Conservation (phyloP, 2,888 invertebrate genomes). For the Tiphia femorata region DNA sequence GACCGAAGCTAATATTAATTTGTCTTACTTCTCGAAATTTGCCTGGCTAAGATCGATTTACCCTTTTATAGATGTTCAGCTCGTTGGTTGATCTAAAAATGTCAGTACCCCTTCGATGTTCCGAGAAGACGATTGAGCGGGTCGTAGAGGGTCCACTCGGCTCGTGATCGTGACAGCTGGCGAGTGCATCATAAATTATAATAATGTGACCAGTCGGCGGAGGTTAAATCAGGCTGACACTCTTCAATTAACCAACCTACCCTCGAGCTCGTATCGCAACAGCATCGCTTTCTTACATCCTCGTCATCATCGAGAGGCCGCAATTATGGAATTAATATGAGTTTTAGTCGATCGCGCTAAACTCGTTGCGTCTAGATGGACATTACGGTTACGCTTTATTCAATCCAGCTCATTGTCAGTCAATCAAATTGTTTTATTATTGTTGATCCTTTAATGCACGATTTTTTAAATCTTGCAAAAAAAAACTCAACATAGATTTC, state of each 20-base stretch:
- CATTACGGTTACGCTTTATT: too few species aligned
- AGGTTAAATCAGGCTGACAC: slow-evolving; percentile 58
- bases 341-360: slow-evolving; percentile 9
- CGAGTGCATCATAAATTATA: slow-evolving; percentile 49
- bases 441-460: too few species aligned
- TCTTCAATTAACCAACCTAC: slow-evolving; percentile 49
- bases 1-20: too few species aligned
- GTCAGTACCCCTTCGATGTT: neutral
- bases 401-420: too few species aligned
- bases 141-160: slow-evolving; percentile 2
- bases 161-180: slow-evolving; percentile 40
- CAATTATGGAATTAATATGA: slow-evolving; percentile 15
- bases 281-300: slow-evolving; percentile 42
- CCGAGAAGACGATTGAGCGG: neutral
- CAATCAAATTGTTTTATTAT: too few species aligned
- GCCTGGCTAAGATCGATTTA: too few species aligned
- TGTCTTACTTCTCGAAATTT: too few species aligned
- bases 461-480: too few species aligned
- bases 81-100: too few species aligned
- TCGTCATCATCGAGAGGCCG: slow-evolving; percentile 34
- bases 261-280: slow-evolving; percentile 34
- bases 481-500: too few species aligned
- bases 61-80: too few species aligned
- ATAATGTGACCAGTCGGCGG: slow-evolving; percentile 46
- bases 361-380: too few species aligned